Conservation (phyloP, 1,140 invertebrate genomes). For the Rhysida immarginata region DNA sequence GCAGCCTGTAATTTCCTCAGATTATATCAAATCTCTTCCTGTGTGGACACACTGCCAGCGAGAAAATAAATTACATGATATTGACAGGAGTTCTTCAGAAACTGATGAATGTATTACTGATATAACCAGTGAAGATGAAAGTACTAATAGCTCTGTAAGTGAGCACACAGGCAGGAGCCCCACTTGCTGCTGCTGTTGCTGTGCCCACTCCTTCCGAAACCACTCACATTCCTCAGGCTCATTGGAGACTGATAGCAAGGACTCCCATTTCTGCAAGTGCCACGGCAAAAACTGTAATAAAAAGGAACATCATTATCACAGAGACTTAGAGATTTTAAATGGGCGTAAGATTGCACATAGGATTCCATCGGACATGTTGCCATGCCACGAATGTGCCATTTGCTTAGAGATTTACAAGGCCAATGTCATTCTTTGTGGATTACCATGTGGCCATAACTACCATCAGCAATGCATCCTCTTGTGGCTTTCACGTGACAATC, state of each 20-base stretch:
- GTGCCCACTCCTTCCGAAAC: background rate
- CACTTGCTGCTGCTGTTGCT: background rate
- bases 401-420: constrained; percentile 35
- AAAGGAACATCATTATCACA: background rate
- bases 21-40: constrained; percentile 38
- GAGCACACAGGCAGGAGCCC: background rate
- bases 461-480: constrained; percentile 36
- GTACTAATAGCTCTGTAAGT: constrained; percentile 19
- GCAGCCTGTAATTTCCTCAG: constrained; percentile 28
- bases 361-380: constrained; percentile 22
- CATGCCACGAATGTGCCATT: constrained; percentile 34
- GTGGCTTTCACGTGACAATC: constrained; percentile 37
- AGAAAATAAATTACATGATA: too few relatives aligned
- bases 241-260: background rate
- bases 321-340: background rate
- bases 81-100: background rate
- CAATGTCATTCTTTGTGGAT: constrained; percentile 30
- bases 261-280: background rate
- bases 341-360: background rate
- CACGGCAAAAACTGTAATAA: background rate
- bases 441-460: constrained; percentile 39
- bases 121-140: constrained; percentile 4
- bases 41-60: constrained; percentile 28
- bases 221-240: background rate
- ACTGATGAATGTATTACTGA: background rate